These are phyloP conservation scores for Thrips palmi DNA, from an alignment of 1,140 invertebrate genomes.

Conservation along the genomic window DNA sequence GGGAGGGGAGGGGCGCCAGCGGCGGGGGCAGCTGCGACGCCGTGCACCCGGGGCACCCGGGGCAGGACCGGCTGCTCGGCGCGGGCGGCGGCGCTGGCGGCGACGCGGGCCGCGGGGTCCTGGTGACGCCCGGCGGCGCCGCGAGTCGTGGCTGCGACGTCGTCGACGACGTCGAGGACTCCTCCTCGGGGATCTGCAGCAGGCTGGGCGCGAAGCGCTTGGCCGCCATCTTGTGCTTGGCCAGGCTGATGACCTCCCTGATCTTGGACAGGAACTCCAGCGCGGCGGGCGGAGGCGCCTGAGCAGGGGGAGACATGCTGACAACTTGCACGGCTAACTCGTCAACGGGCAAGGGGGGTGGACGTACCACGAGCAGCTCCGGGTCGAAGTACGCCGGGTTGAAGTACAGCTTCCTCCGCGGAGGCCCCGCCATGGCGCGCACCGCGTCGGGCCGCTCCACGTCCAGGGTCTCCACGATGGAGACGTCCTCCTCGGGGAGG, in stretches of 20 bases:
- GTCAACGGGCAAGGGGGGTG: not conserved
- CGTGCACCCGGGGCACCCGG: constrained; percentile 31
- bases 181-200: constrained; percentile 64
- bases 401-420: constrained; percentile 62
- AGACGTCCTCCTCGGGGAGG: constrained; percentile 61
- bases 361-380: constrained; percentile 54
- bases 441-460: constrained; percentile 40
- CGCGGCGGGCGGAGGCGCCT: constrained; percentile 70
- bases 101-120: not conserved
- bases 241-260: constrained; percentile 68
- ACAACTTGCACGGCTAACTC: not conserved
- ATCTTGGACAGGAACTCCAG: constrained; percentile 73
- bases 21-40: constrained; percentile 16
- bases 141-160: constrained; percentile 16
- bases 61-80: constrained; percentile 40
- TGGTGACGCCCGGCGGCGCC: constrained; percentile 15
- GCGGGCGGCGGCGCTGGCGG: constrained; percentile 25
- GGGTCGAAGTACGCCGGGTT: constrained; percentile 78
- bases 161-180: constrained; percentile 19
- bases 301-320: constrained; percentile 19
- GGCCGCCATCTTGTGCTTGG: constrained; percentile 65
- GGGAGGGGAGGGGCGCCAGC: constrained; percentile 31
- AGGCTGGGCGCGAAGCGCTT: constrained; percentile 64
- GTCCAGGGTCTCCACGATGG: constrained; percentile 62
- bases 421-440: constrained; percentile 36